Percentiles rank a stretch among this genome's conserved stretches.
Conservation (phyloP, 2,888 invertebrate species). For the Buathra laborator region DNA sequence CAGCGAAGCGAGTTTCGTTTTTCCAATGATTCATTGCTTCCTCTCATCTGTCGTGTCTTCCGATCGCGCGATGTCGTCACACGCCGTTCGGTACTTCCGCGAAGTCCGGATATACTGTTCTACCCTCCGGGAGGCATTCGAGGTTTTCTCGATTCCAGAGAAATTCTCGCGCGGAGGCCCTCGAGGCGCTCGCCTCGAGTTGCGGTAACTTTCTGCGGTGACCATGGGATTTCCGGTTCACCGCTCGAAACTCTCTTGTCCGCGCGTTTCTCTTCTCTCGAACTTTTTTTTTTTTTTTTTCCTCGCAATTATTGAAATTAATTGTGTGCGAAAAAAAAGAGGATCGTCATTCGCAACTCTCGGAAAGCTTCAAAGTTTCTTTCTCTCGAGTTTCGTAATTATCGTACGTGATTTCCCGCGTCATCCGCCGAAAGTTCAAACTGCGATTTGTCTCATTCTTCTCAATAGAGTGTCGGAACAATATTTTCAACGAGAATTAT, state of each 20-base stretch:
- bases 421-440: too few species aligned
- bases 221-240: conserved; percentile 47
- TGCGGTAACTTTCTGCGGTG: conserved; percentile 2
- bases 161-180: conserved; percentile 5
- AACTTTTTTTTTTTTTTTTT: conserved; percentile 23
- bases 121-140: conserved; percentile 17
- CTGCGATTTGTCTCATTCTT: too few species aligned
- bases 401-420: too few species aligned
- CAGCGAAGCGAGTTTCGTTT: background rate
- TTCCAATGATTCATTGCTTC: conserved; percentile 37
- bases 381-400: background rate
- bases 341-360: background rate
- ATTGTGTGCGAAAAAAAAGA: background rate
- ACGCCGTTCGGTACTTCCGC: conserved; percentile 31
- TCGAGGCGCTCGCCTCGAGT: background rate
- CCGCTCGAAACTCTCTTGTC: background rate
- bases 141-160: conserved; percentile 10
- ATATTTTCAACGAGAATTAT: too few species aligned
- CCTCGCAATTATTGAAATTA: conserved; percentile 18
- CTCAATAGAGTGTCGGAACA: too few species aligned
- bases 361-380: background rate
- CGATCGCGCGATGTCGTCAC: conserved; percentile 50
- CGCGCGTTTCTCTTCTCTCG: conserved; percentile 17
- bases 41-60: background rate
- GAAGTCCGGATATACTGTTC: conserved; percentile 21